A percentile compares a stretch with the other conserved stretches of the same genome.
phyloP scores from a whole-genome alignment of 1,140 invertebrate species.

The Mylabris phalerata region DNA sequence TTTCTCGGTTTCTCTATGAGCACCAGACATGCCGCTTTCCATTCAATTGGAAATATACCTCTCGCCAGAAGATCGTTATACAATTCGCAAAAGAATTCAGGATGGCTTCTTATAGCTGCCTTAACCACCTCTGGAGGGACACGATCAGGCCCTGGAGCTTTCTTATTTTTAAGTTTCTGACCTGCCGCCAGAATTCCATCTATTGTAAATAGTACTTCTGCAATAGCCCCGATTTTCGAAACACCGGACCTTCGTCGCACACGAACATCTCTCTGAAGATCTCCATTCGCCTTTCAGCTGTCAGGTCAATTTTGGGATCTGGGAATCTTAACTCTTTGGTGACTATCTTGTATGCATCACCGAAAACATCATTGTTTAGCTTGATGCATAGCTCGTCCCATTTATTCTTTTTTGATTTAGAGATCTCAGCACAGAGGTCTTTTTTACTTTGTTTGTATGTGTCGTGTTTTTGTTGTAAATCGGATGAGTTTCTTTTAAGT shows the following conservation, averaged over 20 bases:
- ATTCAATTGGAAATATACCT: background rate
- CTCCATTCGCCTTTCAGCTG: background rate
- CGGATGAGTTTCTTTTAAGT: too few species aligned
- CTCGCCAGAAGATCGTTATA: background rate
- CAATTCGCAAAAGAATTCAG: background rate
- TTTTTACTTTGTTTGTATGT: too few species aligned
- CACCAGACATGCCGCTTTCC: background rate
- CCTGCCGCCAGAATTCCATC: constrained; percentile 1
- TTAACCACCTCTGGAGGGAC: background rate
- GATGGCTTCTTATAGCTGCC: background rate
- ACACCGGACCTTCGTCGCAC: background rate
- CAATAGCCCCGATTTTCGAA: background rate
- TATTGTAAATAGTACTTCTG: background rate
- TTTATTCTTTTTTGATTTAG: too few species aligned
- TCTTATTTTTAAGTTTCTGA: constrained; percentile 4
- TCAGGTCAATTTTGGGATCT: too few species aligned
- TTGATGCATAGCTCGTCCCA: too few species aligned
- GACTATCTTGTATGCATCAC: too few species aligned
- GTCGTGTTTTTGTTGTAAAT: too few species aligned
- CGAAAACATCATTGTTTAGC: too few species aligned
- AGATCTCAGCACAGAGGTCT: too few species aligned
- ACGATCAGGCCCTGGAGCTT: constrained; percentile 11
- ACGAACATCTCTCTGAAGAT: background rate
- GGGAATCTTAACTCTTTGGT: too few species aligned
- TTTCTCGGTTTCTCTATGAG: too few species aligned